Evolutionary conservation across 2,888 invertebrate species (phyloP).

Genomic region (Girardia tigrina): DNA sequence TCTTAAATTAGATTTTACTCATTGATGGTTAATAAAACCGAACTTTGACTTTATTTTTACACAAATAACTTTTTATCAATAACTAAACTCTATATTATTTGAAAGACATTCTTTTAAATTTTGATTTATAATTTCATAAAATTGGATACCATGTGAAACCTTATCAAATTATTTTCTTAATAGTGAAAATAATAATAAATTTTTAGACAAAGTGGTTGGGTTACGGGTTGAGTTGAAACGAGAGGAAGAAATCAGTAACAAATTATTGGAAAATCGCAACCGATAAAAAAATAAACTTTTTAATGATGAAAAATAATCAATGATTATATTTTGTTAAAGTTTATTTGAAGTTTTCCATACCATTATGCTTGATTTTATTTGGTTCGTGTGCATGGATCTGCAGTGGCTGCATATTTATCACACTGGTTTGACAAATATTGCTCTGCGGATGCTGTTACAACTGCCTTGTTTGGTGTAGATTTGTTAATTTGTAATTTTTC

Average conservation of each 20-base stretch:
- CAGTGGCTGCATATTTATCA: not conserved
- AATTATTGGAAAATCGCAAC: constrained; percentile 8
- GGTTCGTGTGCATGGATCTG: not conserved
- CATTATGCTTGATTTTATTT: not conserved
- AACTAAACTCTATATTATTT: no score
- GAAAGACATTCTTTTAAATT: no score
- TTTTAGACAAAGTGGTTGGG: not conserved
- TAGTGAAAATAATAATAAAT: no score
- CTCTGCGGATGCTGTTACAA: not conserved
- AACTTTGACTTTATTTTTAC: no score
- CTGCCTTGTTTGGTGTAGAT: constrained; percentile 19
- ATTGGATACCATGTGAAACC: no score
- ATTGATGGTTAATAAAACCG: no score
- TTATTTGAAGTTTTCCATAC: not conserved
- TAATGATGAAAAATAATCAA: not conserved
- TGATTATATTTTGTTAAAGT: constrained; percentile 16
- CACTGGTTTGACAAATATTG: not conserved
- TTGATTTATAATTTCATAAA: no score
- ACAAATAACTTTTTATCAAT: no score
- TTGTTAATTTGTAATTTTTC: no score
- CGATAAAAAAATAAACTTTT: not conserved
- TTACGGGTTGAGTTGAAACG: not conserved
- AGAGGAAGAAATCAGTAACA: constrained; percentile 16
- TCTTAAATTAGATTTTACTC: no score
- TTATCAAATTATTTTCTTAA: no score